phyloP scores from a whole-genome alignment of 2,888 invertebrate species.

The Carterocephalus palaemon region DNA sequence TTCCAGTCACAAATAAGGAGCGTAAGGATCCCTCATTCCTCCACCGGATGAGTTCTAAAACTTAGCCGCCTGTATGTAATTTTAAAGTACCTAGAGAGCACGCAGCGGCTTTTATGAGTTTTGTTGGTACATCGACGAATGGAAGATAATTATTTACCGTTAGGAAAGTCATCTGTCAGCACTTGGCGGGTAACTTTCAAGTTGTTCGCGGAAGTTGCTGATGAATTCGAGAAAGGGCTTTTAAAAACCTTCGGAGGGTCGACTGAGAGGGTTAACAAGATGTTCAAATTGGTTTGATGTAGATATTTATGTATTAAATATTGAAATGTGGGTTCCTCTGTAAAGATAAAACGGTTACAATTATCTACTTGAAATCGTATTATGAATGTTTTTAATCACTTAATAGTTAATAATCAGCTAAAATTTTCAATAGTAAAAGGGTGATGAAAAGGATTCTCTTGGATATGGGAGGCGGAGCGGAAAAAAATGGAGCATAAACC shows the following conservation, averaged over 20 bases:
- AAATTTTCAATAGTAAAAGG: too few species aligned
- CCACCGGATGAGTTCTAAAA: constrained; percentile 65
- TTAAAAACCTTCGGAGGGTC: not conserved
- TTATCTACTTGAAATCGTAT: too few species aligned
- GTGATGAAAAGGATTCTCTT: too few species aligned
- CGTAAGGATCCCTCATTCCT: constrained; percentile 8
- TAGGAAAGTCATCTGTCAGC: constrained; percentile 25
- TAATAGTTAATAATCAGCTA: too few species aligned
- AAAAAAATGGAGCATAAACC: too few species aligned
- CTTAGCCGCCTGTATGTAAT: constrained; percentile 74
- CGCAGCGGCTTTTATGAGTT: constrained; percentile 66
- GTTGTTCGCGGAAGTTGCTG: constrained; percentile 3
- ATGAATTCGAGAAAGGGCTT: constrained; percentile 2
- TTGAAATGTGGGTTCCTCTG: too few species aligned
- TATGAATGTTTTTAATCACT: too few species aligned
- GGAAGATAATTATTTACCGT: constrained; percentile 42
- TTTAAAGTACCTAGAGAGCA: constrained; percentile 72
- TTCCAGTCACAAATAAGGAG: not conserved
- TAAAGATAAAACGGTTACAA: too few species aligned
- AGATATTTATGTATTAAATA: too few species aligned
- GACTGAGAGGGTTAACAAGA: too few species aligned
- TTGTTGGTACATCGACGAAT: constrained; percentile 48
- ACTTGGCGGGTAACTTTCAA: constrained; percentile 8
- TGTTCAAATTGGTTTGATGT: too few species aligned
- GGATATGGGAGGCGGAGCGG: too few species aligned